A percentile compares a stretch with the other conserved stretches of the same genome.
Conservation (phyloP, 2,888 invertebrate species). For the Pachycephus smyrnensis region DNA sequence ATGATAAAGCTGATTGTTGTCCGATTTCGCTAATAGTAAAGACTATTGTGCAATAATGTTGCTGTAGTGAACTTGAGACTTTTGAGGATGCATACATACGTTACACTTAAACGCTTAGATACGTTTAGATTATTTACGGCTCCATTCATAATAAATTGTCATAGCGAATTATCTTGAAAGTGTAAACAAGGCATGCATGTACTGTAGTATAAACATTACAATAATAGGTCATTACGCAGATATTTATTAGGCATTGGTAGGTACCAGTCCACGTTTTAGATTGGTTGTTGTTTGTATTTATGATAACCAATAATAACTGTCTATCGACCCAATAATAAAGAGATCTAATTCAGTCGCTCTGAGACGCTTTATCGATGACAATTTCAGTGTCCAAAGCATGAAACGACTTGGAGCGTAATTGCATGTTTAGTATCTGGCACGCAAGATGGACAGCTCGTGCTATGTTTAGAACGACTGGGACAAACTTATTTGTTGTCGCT, state of each 20-base stretch:
- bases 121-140: background rate
- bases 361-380: slow-evolving; percentile 18
- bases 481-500: slow-evolving; percentile 23
- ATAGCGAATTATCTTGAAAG: background rate
- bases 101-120: background rate
- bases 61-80: background rate
- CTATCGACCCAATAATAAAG: background rate
- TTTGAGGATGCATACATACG: background rate
- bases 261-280: background rate
- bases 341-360: background rate
- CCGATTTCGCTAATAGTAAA: background rate
- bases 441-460: slow-evolving; percentile 30
- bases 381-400: background rate
- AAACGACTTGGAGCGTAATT: slow-evolving; percentile 24
- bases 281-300: background rate
- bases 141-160: background rate
- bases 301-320: background rate
- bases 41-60: background rate
- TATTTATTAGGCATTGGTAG: background rate
- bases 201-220: no score
- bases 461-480: slow-evolving; percentile 39
- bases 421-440: slow-evolving; percentile 29
- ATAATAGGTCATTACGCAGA: background rate
- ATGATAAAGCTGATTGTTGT: background rate
- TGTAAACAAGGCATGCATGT: background rate